phyloP scores from a whole-genome alignment of 2,888 invertebrate genomes.

The Cremastinae sp. region DNA sequence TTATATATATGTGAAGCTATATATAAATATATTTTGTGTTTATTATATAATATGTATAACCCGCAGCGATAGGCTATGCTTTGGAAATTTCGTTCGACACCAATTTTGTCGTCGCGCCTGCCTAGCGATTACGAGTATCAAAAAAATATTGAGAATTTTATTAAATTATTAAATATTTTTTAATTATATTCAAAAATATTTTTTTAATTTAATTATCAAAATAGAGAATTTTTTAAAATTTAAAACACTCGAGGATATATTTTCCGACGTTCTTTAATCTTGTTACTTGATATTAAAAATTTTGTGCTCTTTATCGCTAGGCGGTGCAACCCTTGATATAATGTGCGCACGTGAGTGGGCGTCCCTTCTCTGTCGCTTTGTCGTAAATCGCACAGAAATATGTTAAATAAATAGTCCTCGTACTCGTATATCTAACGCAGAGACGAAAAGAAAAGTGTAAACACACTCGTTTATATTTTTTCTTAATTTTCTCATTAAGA shows the following conservation, averaged over 20 bases:
- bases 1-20: constrained; percentile 64
- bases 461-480: constrained; percentile 8
- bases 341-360: constrained; percentile 79
- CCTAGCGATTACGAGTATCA: constrained; percentile 75
- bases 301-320: constrained; percentile 76
- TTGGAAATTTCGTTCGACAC: constrained; percentile 49
- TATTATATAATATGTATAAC: constrained; percentile 66
- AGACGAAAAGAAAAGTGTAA: constrained; percentile 29
- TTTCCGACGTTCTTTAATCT: constrained; percentile 7
- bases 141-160: neutral
- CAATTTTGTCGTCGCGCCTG: constrained; percentile 68
- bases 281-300: too few relatives aligned
- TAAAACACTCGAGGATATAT: too few relatives aligned
- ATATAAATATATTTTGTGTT: constrained; percentile 46
- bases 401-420: constrained; percentile 35
- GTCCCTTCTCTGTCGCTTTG: constrained; percentile 80
- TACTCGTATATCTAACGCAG: constrained; percentile 15
- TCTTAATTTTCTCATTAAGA: neutral
- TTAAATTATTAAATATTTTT: neutral
- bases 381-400: constrained; percentile 71
- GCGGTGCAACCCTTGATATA: constrained; percentile 68
- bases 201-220: too few relatives aligned
- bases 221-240: too few relatives aligned
- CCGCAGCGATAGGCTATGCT: constrained; percentile 71
- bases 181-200: constrained; percentile 2